phyloP scores from a whole-genome alignment of 1,140 invertebrate genomes.

The Drosophila simulans region DNA sequence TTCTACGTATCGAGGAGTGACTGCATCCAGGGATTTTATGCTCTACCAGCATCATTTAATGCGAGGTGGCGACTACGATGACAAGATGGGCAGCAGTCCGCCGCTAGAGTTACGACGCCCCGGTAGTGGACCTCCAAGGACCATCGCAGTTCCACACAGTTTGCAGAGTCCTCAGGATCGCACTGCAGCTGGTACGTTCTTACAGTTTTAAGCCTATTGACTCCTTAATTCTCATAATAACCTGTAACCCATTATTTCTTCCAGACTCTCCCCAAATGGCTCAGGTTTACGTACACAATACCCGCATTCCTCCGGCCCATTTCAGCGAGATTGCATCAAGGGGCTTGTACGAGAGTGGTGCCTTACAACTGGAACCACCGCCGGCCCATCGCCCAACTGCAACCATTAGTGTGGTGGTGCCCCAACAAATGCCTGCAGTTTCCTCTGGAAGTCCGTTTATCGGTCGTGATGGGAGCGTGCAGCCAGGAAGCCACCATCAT shows the following conservation, averaged over 20 bases:
- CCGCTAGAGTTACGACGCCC: conserved; percentile 89
- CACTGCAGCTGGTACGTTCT: conserved; percentile 88
- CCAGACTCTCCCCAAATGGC: conserved; percentile 89
- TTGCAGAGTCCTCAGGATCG: conserved; percentile 90
- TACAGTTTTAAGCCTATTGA: neutral
- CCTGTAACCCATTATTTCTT: neutral
- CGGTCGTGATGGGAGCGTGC: conserved; percentile 60
- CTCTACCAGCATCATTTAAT: conserved; percentile 90
- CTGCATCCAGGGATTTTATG: conserved; percentile 85
- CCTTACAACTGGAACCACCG: conserved; percentile 86
- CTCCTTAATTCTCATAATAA: neutral
- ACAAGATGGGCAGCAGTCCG: conserved; percentile 87
- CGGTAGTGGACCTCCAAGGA: conserved; percentile 80
- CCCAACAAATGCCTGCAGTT: conserved; percentile 70
- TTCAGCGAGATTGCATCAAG: conserved; percentile 78
- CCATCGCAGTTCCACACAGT: conserved; percentile 85
- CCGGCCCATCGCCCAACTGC: conserved; percentile 87
- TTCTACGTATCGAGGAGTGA: conserved; percentile 82
- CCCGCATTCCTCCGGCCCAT: conserved; percentile 85
- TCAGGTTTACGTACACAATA: conserved; percentile 87
- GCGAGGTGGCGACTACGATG: conserved; percentile 84
- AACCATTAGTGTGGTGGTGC: conserved; percentile 84
- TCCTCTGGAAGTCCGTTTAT: conserved; percentile 86
- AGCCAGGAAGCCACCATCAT: conserved; percentile 75
- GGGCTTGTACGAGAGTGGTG: conserved; percentile 58